Conservation (phyloP, 2,113 vertebrate species). For the Sorex fumeus region DNA sequence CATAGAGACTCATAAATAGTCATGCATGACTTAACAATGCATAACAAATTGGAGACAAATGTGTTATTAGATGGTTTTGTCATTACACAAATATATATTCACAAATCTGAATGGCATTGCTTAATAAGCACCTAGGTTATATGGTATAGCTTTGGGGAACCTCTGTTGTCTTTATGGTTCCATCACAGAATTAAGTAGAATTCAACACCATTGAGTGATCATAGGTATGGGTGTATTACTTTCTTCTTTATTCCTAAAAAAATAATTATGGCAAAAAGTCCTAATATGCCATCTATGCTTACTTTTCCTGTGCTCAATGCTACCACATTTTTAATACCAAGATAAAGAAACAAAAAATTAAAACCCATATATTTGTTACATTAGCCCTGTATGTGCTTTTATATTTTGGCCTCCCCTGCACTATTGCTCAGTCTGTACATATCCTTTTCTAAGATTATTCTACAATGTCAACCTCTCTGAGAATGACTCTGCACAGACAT, state of each 20-base stretch:
- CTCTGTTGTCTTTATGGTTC: not conserved
- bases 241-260: constrained; percentile 23
- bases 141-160: not conserved
- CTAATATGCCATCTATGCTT: not conserved
- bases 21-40: not conserved
- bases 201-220: not conserved
- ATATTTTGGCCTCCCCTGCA: not conserved
- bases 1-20: not conserved
- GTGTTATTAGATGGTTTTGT: not conserved
- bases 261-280: constrained; percentile 24
- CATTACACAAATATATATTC: not conserved
- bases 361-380: not conserved
- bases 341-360: constrained; percentile 39
- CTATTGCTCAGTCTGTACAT: not conserved
- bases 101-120: not conserved
- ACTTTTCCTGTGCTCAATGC: constrained; percentile 23
- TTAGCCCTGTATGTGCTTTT: not conserved
- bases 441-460: constrained; percentile 45
- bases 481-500: not conserved
- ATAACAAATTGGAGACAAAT: not conserved
- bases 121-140: not conserved
- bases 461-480: not conserved
- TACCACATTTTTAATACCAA: constrained; percentile 28
- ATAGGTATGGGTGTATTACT: not conserved
- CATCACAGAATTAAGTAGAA: no score